Evolutionary conservation across 2,888 invertebrate species (phyloP), one percentile per base, ranked within the genome.

Genomic region (Troides aeacus): DNA sequence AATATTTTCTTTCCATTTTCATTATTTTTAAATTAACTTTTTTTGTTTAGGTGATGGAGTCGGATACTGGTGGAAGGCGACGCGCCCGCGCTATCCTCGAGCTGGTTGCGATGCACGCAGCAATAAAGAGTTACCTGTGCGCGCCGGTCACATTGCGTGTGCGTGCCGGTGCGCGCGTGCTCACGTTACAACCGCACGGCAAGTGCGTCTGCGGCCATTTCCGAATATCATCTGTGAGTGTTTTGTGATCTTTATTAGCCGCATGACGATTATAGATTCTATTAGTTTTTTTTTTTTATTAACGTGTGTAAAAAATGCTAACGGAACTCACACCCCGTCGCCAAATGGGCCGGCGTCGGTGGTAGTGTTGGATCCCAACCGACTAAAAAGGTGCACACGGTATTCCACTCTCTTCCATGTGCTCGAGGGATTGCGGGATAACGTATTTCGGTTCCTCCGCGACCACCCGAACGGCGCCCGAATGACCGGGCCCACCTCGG

Each of bases 71-170:
- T 1, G 75, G 66, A 1, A 83, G 87, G 42, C 85, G 82, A 66
- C 86, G 89, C 0, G 75, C 87, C 0, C 85, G 89, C 2, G 75
- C 76, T 1, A 74, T 91, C 12, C 72, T 92, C 0, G 89, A 90
- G 71, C 53, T 90, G 23, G 72, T 57, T 0, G 86, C 87, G 0
- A 50, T 71, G 0, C 78, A 85, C 73, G 82, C 82, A 0, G 88
- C 87, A 0, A 50, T 86, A 18, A 83, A 80, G 68, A 77, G 79
- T 17, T 73, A 74, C 1, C 6, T 83, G 10, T 84, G 86, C 36
- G 72, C 75, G 50, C 91, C 92, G 0, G 85, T 85, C 0, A 57
- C 75, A 8, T 8, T 82, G 62, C 80, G 82, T 1, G 59, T 86
- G 24, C 79, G 81, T n/a, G 62, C 82, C 46, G 92, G 87, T 0